Percentiles rank a stretch among this genome's conserved stretches.
These are phyloP conservation scores for Scarus forsteni DNA, from an alignment of 2,797 vertebrate genomes.

Conservation along the genomic window DNA sequence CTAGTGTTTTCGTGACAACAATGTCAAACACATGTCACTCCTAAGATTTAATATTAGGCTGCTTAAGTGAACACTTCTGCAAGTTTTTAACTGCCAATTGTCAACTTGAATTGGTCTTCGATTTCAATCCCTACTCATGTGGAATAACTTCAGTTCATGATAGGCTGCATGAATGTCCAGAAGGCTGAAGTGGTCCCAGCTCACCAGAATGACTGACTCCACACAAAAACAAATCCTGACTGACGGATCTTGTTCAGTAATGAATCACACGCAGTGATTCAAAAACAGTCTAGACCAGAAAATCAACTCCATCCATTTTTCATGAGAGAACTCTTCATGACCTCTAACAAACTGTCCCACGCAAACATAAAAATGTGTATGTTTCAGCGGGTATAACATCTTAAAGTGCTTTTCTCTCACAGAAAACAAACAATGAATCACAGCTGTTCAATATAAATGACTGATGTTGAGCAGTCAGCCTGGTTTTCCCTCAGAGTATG, in stretches of 20 bases:
- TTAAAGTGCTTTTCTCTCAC: too few species aligned
- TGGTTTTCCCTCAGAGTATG: too few species aligned
- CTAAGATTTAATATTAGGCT: too few species aligned
- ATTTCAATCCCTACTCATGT: too few species aligned
- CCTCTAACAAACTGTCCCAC: background rate
- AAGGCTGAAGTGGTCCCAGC: conserved; percentile 1
- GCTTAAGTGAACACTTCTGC: too few species aligned
- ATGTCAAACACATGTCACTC: too few species aligned
- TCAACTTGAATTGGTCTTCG: too few species aligned
- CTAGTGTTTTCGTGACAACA: too few species aligned
- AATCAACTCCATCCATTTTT: background rate
- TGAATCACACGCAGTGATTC: conserved; percentile 76
- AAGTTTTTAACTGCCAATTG: too few species aligned
- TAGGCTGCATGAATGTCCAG: background rate
- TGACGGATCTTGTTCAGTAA: conserved; percentile 21
- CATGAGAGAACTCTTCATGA: background rate
- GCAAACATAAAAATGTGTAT: background rate
- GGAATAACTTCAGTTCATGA: background rate
- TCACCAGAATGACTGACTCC: conserved; percentile 20
- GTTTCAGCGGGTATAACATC: background rate
- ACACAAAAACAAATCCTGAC: conserved; percentile 26
- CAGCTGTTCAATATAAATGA: background rate
- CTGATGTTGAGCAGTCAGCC: conserved; percentile 12
- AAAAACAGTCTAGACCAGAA: conserved; percentile 70
- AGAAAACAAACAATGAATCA: too few species aligned